Percentiles rank a stretch among this genome's conserved stretches.
phyloP scores from a whole-genome alignment of 2,888 invertebrate genomes.

The Acrobasis consociella region DNA sequence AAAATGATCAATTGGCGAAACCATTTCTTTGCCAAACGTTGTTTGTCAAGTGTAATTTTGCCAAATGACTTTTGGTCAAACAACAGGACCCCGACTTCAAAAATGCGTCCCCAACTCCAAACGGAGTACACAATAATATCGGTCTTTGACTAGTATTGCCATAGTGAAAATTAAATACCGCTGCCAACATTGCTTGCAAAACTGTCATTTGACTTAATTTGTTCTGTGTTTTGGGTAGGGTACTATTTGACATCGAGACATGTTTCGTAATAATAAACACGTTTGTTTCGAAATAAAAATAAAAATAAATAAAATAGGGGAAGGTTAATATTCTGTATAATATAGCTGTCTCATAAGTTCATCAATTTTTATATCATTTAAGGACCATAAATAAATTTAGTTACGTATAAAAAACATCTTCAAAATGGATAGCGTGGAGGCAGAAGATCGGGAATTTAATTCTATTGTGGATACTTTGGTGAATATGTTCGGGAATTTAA shows the following conservation, averaged over 20 bases:
- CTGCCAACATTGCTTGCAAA: neutral
- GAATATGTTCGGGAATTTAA: conserved; percentile 59
- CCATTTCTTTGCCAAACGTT: too few species aligned
- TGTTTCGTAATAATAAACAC: conserved; percentile 25
- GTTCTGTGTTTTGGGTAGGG: too few species aligned
- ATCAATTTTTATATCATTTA: neutral
- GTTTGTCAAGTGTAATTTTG: too few species aligned
- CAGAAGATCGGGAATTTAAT: conserved; percentile 35
- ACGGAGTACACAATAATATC: too few species aligned
- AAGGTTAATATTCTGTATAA: conserved; percentile 1
- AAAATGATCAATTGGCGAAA: too few species aligned
- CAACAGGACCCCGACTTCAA: too few species aligned
- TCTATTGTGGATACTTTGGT: conserved; percentile 53
- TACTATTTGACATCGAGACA: neutral
- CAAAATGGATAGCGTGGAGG: conserved; percentile 27
- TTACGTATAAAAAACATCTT: neutral
- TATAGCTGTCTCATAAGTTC: neutral
- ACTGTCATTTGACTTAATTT: neutral
- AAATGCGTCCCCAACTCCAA: too few species aligned
- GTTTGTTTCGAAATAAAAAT: conserved; percentile 15
- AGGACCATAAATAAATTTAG: neutral
- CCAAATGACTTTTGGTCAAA: too few species aligned
- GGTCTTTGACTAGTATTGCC: too few species aligned
- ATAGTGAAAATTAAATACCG: neutral
- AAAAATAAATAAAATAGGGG: conserved; percentile 3